phyloP scores from a whole-genome alignment of 2,797 vertebrate genomes.

The Catostomus latipinnis region DNA sequence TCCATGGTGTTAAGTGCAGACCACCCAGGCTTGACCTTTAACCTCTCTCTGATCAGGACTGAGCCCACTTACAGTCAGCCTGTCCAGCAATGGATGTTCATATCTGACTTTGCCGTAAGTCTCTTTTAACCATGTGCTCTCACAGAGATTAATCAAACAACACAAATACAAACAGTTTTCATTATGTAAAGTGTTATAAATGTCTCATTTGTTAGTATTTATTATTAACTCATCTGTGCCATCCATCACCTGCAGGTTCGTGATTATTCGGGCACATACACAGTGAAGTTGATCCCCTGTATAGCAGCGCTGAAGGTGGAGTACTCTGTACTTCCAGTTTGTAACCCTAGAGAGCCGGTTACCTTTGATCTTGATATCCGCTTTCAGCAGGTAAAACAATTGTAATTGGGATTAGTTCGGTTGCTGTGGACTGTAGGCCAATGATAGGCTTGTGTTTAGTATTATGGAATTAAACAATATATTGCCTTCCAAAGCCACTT shows the following conservation, averaged over 20 bases:
- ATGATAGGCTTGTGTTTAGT: too few species aligned
- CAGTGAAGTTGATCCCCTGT: constrained; percentile 87
- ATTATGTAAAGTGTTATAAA: too few species aligned
- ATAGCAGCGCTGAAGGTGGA: constrained; percentile 81
- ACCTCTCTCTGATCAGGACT: constrained; percentile 85
- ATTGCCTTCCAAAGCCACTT: too few species aligned
- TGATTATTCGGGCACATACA: constrained; percentile 92
- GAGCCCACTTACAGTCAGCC: constrained; percentile 90
- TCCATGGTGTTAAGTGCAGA: constrained; percentile 87
- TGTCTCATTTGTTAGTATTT: too few species aligned
- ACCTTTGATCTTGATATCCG: constrained; percentile 91
- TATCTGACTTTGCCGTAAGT: constrained; percentile 92
- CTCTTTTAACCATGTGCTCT: not conserved
- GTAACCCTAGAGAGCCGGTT: constrained; percentile 86
- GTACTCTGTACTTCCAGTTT: constrained; percentile 83
- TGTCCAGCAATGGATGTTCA: constrained; percentile 90
- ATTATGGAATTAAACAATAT: too few species aligned
- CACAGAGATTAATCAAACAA: not conserved
- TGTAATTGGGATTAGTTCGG: too few species aligned
- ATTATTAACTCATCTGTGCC: not conserved
- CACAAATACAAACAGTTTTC: too few species aligned
- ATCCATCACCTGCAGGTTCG: constrained; percentile 79
- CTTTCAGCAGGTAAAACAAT: constrained; percentile 87
- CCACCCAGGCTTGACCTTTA: constrained; percentile 87
- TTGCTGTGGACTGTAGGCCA: too few species aligned